Conservation (phyloP, 2,888 invertebrate genomes). For the Hypomecis atomaria region DNA sequence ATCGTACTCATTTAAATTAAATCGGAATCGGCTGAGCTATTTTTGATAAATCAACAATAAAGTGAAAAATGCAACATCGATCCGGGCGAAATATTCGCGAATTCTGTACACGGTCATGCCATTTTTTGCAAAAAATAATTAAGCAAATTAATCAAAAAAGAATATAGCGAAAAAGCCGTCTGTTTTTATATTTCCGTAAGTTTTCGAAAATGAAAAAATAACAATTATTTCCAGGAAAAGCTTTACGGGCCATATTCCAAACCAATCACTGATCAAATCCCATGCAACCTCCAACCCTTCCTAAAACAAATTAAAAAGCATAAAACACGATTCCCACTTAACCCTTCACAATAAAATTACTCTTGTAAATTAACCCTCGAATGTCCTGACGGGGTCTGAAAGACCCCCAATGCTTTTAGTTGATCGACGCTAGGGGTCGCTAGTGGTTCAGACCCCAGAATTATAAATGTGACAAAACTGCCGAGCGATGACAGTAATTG, state of each 20-base stretch:
- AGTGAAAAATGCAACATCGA: too few relatives aligned
- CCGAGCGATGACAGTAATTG: conserved; percentile 24
- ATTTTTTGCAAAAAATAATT: too few relatives aligned
- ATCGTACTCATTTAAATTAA: too few relatives aligned
- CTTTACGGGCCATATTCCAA: not conserved
- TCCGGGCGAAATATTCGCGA: too few relatives aligned
- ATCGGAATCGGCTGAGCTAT: too few relatives aligned
- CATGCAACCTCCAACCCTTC: conserved; percentile 53
- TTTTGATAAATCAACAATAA: too few relatives aligned
- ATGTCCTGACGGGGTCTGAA: conserved; percentile 47
- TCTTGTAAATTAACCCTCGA: conserved; percentile 63
- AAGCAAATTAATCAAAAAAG: too few relatives aligned
- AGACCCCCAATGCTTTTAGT: conserved; percentile 49
- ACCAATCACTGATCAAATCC: conserved; percentile 30
- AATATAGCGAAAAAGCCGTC: too few relatives aligned
- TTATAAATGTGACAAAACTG: conserved; percentile 24
- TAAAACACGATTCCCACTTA: conserved; percentile 76
- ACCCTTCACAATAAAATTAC: conserved; percentile 77
- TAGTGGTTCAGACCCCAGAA: conserved; percentile 21
- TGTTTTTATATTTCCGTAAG: too few relatives aligned
- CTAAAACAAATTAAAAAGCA: conserved; percentile 78
- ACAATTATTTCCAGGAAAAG: too few relatives aligned
- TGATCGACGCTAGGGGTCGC: conserved; percentile 23
- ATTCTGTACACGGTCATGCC: too few relatives aligned
- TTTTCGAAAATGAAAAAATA: too few relatives aligned